A percentile compares a stretch with the other conserved stretches of the same genome.
These are phyloP conservation scores for Telmatochromis sp. DNA, from an alignment of 2,113 vertebrate species.

Conservation along the genomic window DNA sequence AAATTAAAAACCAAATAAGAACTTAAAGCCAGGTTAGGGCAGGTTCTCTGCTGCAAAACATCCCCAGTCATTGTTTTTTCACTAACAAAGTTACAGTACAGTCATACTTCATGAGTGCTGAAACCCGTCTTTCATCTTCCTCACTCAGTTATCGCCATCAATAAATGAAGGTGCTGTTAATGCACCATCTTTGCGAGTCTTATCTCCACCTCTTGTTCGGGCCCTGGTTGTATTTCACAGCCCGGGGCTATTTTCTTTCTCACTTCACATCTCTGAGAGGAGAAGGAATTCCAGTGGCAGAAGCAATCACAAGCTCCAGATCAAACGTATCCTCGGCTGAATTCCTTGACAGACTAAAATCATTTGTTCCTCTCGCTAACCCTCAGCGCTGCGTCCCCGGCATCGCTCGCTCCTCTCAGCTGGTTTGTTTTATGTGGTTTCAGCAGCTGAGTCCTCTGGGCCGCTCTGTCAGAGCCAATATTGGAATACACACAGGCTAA, in stretches of 20 bases:
- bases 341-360: constrained; percentile 71
- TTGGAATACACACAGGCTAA: constrained; percentile 57
- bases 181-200: background rate
- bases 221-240: constrained; percentile 19
- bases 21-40: background rate
- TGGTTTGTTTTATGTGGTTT: constrained; percentile 69
- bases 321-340: constrained; percentile 72
- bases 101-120: background rate
- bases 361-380: constrained; percentile 63
- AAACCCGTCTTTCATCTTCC: background rate
- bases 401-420: constrained; percentile 31
- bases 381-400: constrained; percentile 35
- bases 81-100: background rate
- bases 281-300: constrained; percentile 62
- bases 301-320: constrained; percentile 62
- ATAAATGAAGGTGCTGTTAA: constrained; percentile 1
- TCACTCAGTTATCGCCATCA: background rate
- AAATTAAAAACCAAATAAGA: background rate
- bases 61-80: background rate
- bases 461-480: constrained; percentile 67
- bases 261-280: constrained; percentile 62
- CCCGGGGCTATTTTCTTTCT: constrained; percentile 62
- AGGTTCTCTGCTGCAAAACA: background rate
- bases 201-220: background rate
- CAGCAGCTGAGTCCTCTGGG: constrained; percentile 58